Evolutionary conservation across 1,140 invertebrate species (phyloP).

Genomic region (Drosophila mojavensis): DNA sequence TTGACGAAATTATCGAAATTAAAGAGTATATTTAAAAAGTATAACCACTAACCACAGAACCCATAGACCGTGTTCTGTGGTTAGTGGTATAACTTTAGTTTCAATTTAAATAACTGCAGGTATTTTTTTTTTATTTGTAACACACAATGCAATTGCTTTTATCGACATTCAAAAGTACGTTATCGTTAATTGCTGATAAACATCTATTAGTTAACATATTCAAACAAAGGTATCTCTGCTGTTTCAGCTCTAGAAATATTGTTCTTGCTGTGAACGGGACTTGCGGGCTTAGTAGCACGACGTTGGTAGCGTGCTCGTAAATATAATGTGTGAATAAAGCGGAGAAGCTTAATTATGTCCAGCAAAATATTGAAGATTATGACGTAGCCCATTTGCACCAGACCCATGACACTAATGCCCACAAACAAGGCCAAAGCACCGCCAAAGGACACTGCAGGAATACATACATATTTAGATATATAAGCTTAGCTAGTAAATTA

Average conservation of each 20-base stretch:
- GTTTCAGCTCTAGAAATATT: constrained; percentile 63
- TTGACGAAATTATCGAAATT: background rate
- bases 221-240: constrained; percentile 56
- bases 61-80: no score
- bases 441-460: constrained; percentile 71
- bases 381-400: constrained; percentile 62
- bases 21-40: background rate
- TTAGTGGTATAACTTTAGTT: no score
- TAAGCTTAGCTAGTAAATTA: background rate
- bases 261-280: background rate
- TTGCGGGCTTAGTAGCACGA: constrained; percentile 7
- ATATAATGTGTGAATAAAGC: constrained; percentile 13
- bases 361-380: constrained; percentile 52
- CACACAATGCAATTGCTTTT: background rate
- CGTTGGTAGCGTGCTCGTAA: constrained; percentile 26
- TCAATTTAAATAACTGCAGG: no score
- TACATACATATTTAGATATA: background rate
- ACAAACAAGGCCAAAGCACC: constrained; percentile 73
- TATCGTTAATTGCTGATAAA: background rate
- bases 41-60: no score
- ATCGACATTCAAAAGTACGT: constrained; percentile 3
- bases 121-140: no score
- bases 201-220: constrained; percentile 64
- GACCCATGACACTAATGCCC: constrained; percentile 68
- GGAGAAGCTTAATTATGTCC: constrained; percentile 45